Percentiles rank a stretch among this genome's conserved stretches.
Conservation (phyloP, 2,113 vertebrate species). For the Stegastes partitus region DNA sequence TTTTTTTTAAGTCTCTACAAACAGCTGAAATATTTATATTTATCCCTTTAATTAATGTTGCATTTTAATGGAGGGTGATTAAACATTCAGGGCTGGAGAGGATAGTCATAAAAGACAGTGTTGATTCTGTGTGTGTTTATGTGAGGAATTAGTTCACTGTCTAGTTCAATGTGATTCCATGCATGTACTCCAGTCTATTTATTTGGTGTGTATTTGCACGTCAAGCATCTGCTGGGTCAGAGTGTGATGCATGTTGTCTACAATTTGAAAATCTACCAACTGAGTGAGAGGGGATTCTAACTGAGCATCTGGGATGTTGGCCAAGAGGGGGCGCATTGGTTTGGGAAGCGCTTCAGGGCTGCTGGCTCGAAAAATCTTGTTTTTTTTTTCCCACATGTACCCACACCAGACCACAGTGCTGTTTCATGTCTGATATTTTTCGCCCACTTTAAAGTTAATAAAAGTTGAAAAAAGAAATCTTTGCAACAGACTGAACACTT, state of each 20-base stretch:
- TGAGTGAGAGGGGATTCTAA: not conserved
- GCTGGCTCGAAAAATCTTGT: constrained; percentile 13
- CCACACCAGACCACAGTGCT: not conserved
- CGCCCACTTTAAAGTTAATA: not conserved
- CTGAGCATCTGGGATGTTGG: constrained; percentile 34
- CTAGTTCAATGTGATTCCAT: not conserved
- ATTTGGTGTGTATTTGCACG: not conserved
- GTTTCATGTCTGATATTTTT: not conserved
- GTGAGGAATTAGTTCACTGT: constrained; percentile 9
- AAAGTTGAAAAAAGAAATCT: too few species aligned
- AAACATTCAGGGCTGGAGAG: constrained; percentile 57
- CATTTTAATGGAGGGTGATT: constrained; percentile 45
- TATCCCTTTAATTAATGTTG: constrained; percentile 65
- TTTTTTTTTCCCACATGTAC: not conserved
- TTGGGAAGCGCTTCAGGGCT: constrained; percentile 13
- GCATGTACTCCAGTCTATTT: not conserved
- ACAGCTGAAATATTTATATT: constrained; percentile 61
- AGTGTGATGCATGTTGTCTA: not conserved
- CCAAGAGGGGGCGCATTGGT: constrained; percentile 24
- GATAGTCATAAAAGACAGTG: constrained; percentile 14
- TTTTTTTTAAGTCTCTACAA: constrained; percentile 42
- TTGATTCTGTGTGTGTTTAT: not conserved
- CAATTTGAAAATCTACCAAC: constrained; percentile 23
- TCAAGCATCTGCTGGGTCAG: not conserved
- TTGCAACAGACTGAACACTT: too few species aligned